phyloP scores from a whole-genome alignment of 2,797 vertebrate genomes.

The Liparis tanakae region DNA sequence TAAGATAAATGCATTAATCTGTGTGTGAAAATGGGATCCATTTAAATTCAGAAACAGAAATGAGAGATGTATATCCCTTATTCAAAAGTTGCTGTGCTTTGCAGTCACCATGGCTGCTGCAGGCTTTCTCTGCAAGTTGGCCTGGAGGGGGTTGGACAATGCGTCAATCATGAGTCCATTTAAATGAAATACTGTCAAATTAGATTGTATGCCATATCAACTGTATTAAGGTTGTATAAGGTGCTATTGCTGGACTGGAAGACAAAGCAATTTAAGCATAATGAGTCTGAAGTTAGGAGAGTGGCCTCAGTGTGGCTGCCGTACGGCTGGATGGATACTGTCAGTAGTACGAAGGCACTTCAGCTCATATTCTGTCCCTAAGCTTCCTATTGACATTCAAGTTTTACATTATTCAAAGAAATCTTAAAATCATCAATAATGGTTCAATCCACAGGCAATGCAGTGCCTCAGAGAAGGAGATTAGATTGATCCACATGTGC shows the following conservation, averaged over 20 bases:
- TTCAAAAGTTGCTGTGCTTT: slow-evolving; percentile 53
- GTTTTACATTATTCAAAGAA: slow-evolving; percentile 38
- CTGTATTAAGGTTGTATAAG: slow-evolving; percentile 40
- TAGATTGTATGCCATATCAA: slow-evolving; percentile 30
- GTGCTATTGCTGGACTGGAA: slow-evolving; percentile 23
- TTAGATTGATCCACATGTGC: slow-evolving; percentile 13
- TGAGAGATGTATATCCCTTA: slow-evolving; percentile 34
- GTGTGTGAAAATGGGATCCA: slow-evolving; percentile 37
- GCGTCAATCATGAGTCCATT: slow-evolving; percentile 41
- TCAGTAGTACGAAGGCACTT: slow-evolving; percentile 23
- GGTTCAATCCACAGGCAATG: slow-evolving; percentile 21
- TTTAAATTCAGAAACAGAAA: slow-evolving; percentile 57
- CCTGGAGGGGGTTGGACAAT: slow-evolving; percentile 26
- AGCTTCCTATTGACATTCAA: slow-evolving; percentile 34
- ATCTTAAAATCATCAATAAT: slow-evolving; percentile 22
- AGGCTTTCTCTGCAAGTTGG: slow-evolving; percentile 41
- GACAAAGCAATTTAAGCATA: slow-evolving; percentile 34
- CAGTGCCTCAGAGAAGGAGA: slow-evolving; percentile 13
- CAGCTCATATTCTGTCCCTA: slow-evolving; percentile 24
- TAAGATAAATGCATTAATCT: slow-evolving; percentile 45
- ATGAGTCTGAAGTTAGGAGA: slow-evolving; percentile 17
- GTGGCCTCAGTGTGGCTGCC: slow-evolving; percentile 15
- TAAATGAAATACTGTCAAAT: slow-evolving; percentile 58
- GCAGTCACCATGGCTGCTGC: slow-evolving; percentile 28
- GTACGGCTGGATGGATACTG: slow-evolving; percentile 32